Base-by-base conservation (phyloP, 2,888 invertebrate genomes). In the Ophraella communa region DNA sequence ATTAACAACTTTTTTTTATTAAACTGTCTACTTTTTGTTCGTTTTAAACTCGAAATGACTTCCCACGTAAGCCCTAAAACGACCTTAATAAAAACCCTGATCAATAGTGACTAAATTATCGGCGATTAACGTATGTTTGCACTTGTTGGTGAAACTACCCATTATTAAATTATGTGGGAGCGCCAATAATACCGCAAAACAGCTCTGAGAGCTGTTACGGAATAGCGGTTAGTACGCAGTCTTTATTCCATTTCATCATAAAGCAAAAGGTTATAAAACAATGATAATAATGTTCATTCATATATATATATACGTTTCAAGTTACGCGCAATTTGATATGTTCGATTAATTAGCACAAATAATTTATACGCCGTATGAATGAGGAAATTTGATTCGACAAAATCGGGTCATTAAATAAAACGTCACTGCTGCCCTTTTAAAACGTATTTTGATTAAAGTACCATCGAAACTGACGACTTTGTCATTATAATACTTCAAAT, bases 151-250 rank as follows among this genome's bases (percentile, higher is more conserved):
- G 79, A 79, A 79, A 80, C 79, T 78, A 75, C 71, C 80, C 78
- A 80, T 80, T 80, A 80, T 76, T 79, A 79, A 79, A 80, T 80
- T 80, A 80, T 77, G 77, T 78, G 77, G 80, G 80, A 77, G 80
- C 78, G 79, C 76, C 74, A 60, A 44, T n/a, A n/a, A n/a, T 57
- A 62, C 62, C 66, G 60, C 64, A 42, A 4, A 14, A 27, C 27
- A 27, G 21, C 45, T 10, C 20, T 18, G 10, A 30, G 27, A 51
- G 53, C 30, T 44, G 42, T 53, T 52, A 30, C 30, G 21, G 51
- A 39, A 39, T 35, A 30, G 30, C 30, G 51, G 51, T 17, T 51
- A 17, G n/a, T n/a, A n/a, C n/a, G 4, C 39, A 42, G 21, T 14
- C 45, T 45, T 18, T 18, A 24, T 14, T 51, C 42, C 42, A 35